Base-by-base conservation (phyloP, 2,113 vertebrate species). In the Morone chrysops region DNA sequence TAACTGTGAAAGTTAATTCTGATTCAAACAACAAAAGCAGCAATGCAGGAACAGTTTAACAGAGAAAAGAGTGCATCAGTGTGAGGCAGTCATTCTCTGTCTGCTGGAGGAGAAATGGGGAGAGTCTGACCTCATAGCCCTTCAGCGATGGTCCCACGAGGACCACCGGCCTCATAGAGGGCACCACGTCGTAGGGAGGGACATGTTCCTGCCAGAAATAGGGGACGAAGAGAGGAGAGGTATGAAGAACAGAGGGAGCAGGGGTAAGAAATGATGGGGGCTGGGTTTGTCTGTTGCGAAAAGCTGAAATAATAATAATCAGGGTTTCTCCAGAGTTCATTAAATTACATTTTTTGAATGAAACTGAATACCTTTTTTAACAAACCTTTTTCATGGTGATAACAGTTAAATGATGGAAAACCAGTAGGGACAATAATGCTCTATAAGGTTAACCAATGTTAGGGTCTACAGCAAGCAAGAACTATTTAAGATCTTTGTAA, bases 151-250 rank as follows among this genome's bases (percentile, higher is more conserved):
- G 98, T 48, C 98, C 98, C 92, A 99, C 97, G 90, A 99, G 96
- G 89, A 99, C 97, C 94, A 99, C 97, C 1, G 97, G 98, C 91
- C 98, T 94, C 98, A 99, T 99, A 86, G 98, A 99, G 79, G 98
- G 97, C 56, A 99, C 97, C 91, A 99, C 98, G 2, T 99, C 98
- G 0, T 98, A 99, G 5, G 97, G 97, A 36, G 97, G 97, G 74
- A 99, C 93, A 41, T 97, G 97, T 90, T 99, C 97, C 98, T 99
- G 90, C 2, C 53, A 82, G 57, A 85, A 84, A 88, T 67, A 91
- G 56, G 79, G 63, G 61, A 83, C 31, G 62, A 78, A 7, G 20
- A 85, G 20, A 36, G 74, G 43, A 85, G 54, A 71, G 60, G 41
- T 79, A 78, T 38, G 78, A 87, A 57, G 36, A 63, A 59, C 31